These are phyloP conservation scores for Pangasius larnaudii DNA, from an alignment of 2,797 vertebrate genomes.

Conservation along the genomic window DNA sequence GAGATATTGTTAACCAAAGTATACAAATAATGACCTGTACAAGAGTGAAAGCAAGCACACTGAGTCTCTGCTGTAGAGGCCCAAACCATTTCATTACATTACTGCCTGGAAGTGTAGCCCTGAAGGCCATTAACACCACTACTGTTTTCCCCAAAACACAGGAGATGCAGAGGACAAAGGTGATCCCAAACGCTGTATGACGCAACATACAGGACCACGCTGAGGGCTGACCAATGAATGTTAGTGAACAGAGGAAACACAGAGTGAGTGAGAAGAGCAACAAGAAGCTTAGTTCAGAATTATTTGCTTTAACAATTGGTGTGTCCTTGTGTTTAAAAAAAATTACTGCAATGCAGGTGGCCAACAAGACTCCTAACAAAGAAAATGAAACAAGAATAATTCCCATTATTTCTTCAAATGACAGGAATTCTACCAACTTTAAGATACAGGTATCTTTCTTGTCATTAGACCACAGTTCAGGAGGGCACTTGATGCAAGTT, in stretches of 20 bases:
- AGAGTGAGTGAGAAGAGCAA: not conserved
- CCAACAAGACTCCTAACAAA: too few relatives aligned
- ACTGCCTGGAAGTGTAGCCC: slow-evolving; percentile 21
- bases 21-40: slow-evolving; percentile 29
- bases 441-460: slow-evolving; percentile 66
- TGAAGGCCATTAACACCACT: slow-evolving; percentile 30
- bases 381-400: too few relatives aligned
- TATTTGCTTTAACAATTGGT: too few relatives aligned
- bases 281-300: not conserved
- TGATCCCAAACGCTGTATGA: not conserved
- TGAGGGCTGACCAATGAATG: slow-evolving; percentile 11
- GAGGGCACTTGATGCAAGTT: not conserved
- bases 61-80: too few relatives aligned
- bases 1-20: slow-evolving; percentile 14
- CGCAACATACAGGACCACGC: slow-evolving; percentile 19
- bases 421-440: too few relatives aligned
- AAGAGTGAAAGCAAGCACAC: not conserved
- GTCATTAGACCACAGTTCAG: slow-evolving; percentile 29
- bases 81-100: not conserved
- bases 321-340: too few relatives aligned
- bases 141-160: slow-evolving; percentile 30
- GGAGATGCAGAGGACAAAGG: not conserved
- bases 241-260: slow-evolving; percentile 13
- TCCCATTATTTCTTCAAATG: slow-evolving; percentile 68
- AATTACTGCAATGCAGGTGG: too few relatives aligned